These are phyloP conservation scores for Arnoldichthys spilopterus DNA, from an alignment of 2,797 vertebrate species.

Conservation along the genomic window DNA sequence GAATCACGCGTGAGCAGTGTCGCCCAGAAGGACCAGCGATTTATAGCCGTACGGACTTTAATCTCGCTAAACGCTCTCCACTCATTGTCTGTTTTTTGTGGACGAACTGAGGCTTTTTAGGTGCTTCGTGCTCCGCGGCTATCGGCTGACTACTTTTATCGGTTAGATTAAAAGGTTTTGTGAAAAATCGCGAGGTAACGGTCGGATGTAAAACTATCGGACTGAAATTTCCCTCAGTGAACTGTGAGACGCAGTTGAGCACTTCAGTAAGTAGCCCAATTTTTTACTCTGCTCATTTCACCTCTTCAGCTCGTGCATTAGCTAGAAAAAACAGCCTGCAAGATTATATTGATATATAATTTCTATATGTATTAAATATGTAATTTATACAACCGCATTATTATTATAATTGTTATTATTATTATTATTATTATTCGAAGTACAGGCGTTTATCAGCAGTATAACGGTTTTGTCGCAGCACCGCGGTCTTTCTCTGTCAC, in stretches of 20 bases:
- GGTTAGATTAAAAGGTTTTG: conserved; percentile 58
- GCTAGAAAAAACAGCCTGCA: not conserved
- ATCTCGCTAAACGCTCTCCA: conserved; percentile 67
- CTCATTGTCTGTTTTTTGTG: conserved; percentile 61
- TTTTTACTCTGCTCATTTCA: conserved; percentile 55
- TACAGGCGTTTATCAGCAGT: not conserved
- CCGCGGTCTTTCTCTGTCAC: not conserved
- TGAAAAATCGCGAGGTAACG: conserved; percentile 52
- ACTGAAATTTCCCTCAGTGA: conserved; percentile 60
- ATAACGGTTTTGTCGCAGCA: not conserved
- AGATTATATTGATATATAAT: not conserved
- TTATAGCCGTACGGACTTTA: conserved; percentile 71
- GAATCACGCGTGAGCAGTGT: conserved; percentile 80
- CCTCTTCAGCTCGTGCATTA: conserved; percentile 9
- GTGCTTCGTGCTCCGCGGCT: conserved; percentile 50
- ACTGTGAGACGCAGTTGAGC: conserved; percentile 31
- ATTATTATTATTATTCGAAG: conserved; percentile 3
- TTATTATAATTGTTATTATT: conserved; percentile 22
- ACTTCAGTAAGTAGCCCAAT: conserved; percentile 44
- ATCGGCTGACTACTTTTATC: conserved; percentile 32
- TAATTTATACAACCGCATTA: conserved; percentile 19
- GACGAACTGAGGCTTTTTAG: conserved; percentile 61
- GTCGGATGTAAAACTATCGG: conserved; percentile 65
- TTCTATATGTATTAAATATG: not conserved
- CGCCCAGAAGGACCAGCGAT: conserved; percentile 75